phyloP scores from a whole-genome alignment of 1,140 invertebrate genomes.

The Bombus terrestris region DNA sequence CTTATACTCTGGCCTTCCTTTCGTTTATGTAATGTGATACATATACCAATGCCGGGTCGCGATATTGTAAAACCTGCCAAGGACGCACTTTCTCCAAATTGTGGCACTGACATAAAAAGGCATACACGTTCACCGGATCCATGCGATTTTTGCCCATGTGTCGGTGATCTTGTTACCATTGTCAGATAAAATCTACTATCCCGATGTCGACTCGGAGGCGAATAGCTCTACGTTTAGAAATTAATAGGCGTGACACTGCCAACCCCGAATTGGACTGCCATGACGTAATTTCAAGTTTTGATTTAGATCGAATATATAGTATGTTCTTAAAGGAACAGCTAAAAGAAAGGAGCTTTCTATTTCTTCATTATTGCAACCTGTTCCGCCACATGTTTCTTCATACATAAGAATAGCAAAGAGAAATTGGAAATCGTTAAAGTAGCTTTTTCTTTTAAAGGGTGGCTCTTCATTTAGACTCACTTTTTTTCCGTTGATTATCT shows the following conservation, averaged over 20 bases:
- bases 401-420: neutral
- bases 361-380: neutral
- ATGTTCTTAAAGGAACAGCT: neutral
- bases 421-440: neutral
- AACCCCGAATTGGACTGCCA: neutral
- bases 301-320: neutral
- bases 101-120: constrained; percentile 56
- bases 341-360: neutral
- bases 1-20: constrained; percentile 31
- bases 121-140: constrained; percentile 41
- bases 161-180: constrained; percentile 47
- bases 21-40: constrained; percentile 55
- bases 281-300: constrained; percentile 3
- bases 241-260: neutral
- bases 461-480: neutral
- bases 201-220: neutral
- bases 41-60: constrained; percentile 48
- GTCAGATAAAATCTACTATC: constrained; percentile 16
- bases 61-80: constrained; percentile 62
- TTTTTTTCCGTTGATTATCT: neutral
- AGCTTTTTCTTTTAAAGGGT: neutral
- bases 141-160: constrained; percentile 29
- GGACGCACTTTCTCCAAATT: constrained; percentile 68
- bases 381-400: neutral
- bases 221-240: neutral